Evolutionary conservation across 2,113 vertebrate genomes (phyloP).

Genomic region (Hypanus sabinus): DNA sequence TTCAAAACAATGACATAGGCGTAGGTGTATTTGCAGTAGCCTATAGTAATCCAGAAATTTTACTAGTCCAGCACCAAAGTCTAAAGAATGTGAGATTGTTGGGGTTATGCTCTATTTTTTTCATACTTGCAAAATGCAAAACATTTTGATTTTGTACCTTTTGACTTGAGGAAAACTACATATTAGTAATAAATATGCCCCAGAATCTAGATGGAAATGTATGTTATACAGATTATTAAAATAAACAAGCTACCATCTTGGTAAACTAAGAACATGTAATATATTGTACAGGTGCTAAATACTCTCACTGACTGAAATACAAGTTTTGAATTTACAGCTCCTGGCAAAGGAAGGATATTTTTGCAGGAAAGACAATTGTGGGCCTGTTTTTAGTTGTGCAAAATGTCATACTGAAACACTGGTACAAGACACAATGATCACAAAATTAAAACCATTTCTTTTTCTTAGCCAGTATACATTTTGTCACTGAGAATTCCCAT

Average conservation of each 20-base stretch:
- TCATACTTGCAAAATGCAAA: neutral
- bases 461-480: neutral
- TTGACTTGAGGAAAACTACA: neutral
- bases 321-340: neutral
- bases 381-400: neutral
- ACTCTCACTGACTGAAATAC: neutral
- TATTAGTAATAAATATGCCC: neutral
- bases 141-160: neutral
- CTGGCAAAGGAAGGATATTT: neutral
- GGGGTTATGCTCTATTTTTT: no score
- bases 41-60: no score
- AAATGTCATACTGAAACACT: neutral
- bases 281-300: neutral
- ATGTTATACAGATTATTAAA: no score
- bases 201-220: neutral
- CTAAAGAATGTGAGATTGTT: no score
- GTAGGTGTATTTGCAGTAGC: no score
- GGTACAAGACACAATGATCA: neutral
- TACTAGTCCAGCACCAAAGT: no score
- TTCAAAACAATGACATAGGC: no score
- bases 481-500: neutral
- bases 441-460: neutral
- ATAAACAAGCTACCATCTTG: neutral
- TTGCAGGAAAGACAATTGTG: neutral
- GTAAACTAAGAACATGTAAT: no score